A percentile compares a stretch with the other conserved stretches of the same genome.
Conservation (phyloP, 2,888 invertebrate genomes). For the Eupithecia abbreviata region DNA sequence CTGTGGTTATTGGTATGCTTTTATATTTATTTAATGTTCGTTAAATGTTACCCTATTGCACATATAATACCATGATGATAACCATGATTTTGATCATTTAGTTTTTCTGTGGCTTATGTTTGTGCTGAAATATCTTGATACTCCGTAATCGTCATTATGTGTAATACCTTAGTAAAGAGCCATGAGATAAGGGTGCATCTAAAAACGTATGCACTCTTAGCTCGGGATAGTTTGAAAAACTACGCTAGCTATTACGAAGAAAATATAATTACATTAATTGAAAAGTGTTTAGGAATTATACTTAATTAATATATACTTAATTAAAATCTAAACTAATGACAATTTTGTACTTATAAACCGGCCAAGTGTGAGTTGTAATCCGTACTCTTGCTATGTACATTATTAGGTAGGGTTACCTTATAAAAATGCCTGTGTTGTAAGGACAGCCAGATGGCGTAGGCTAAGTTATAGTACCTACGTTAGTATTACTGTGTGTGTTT, state of each 20-base stretch:
- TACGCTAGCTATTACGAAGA: not conserved
- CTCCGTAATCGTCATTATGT: not conserved
- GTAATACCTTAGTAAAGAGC: too few species aligned
- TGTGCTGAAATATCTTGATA: not conserved
- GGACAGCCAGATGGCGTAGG: not conserved
- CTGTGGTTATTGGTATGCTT: constrained; percentile 10
- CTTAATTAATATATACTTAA: not conserved
- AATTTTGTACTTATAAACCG: not conserved
- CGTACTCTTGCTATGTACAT: not conserved
- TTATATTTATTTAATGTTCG: not conserved
- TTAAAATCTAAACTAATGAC: not conserved
- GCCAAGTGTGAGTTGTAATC: not conserved
- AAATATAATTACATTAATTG: not conserved
- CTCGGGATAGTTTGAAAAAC: not conserved
- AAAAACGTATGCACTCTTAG: not conserved
- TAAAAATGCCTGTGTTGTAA: not conserved
- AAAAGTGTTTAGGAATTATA: not conserved
- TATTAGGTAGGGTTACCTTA: not conserved
- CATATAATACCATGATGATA: not conserved
- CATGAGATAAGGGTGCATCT: too few species aligned
- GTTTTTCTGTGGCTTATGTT: not conserved
- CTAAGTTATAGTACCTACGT: not conserved
- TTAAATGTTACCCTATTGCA: not conserved
- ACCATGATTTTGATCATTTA: not conserved
- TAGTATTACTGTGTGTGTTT: too few species aligned